These are phyloP conservation scores for Psylliodes chrysocephalus DNA, from an alignment of 2,888 invertebrate genomes.

Conservation along the genomic window DNA sequence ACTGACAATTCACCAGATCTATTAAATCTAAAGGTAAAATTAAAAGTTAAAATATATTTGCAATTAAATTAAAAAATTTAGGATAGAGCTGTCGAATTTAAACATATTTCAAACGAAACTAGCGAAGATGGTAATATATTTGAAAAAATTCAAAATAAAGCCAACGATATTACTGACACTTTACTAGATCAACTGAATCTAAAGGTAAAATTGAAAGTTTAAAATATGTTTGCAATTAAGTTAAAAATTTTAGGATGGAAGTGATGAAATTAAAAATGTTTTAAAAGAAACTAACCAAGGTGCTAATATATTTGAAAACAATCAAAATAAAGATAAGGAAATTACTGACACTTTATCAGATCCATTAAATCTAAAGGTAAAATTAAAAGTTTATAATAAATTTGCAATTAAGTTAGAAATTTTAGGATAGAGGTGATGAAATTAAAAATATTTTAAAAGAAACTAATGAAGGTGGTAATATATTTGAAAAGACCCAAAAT, in stretches of 20 bases:
- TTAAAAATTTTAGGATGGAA: background rate
- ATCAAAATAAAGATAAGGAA: background rate
- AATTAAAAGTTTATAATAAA: background rate
- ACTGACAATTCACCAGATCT: slow-evolving; percentile 2
- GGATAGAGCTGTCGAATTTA: background rate
- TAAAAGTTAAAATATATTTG: background rate
- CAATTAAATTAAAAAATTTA: background rate
- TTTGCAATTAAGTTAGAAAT: background rate
- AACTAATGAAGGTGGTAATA: background rate
- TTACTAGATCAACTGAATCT: background rate
- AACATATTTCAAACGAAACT: background rate
- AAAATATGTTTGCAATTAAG: no score
- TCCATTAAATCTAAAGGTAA: slow-evolving; percentile 9
- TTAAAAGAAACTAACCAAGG: background rate
- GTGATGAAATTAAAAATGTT: background rate
- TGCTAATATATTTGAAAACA: background rate
- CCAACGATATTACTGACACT: background rate
- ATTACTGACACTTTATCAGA: background rate
- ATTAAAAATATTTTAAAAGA: background rate
- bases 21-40: slow-evolving; percentile 1
- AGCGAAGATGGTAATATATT: background rate
- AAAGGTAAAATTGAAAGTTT: background rate
- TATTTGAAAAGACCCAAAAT: background rate
- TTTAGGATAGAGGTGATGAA: background rate
- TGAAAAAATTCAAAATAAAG: background rate